These are phyloP conservation scores for Beroe ovata DNA, from an alignment of 37 sponge, comb jelly and placozoan species.

Conservation along the genomic window DNA sequence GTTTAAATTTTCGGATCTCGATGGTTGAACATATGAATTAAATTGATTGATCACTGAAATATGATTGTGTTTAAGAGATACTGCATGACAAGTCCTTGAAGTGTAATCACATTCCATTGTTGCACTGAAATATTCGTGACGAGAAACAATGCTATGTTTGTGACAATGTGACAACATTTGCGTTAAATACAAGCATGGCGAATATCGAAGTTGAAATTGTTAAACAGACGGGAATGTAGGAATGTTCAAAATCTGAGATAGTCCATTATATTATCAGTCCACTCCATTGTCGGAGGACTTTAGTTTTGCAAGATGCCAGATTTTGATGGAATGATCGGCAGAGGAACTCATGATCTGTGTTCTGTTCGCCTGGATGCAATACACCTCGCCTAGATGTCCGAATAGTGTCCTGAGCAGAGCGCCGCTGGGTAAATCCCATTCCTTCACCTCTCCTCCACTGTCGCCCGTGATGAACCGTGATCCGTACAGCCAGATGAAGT, in stretches of 20 bases:
- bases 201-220: too few species aligned
- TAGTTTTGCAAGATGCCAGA: conserved; percentile 31
- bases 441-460: conserved; percentile 1
- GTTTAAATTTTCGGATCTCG: too few species aligned
- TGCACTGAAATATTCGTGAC: too few species aligned
- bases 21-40: too few species aligned
- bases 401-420: conserved; percentile 34
- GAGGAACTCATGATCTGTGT: conserved; percentile 22
- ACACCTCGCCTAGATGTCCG: conserved; percentile 49
- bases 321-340: conserved; percentile 9
- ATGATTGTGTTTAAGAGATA: too few species aligned
- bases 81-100: too few species aligned
- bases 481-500: conserved; percentile 62
- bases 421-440: conserved; percentile 65
- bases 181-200: too few species aligned
- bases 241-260: neutral
- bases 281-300: neutral
- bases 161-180: too few species aligned
- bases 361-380: conserved; percentile 38
- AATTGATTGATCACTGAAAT: too few species aligned
- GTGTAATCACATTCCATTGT: too few species aligned
- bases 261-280: neutral
- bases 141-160: too few species aligned
- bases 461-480: conserved; percentile 44
- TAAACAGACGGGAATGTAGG: too few species aligned